Evolutionary conservation across 2,888 invertebrate species (phyloP).

Genomic region (Drosophila vallismaia): DNA sequence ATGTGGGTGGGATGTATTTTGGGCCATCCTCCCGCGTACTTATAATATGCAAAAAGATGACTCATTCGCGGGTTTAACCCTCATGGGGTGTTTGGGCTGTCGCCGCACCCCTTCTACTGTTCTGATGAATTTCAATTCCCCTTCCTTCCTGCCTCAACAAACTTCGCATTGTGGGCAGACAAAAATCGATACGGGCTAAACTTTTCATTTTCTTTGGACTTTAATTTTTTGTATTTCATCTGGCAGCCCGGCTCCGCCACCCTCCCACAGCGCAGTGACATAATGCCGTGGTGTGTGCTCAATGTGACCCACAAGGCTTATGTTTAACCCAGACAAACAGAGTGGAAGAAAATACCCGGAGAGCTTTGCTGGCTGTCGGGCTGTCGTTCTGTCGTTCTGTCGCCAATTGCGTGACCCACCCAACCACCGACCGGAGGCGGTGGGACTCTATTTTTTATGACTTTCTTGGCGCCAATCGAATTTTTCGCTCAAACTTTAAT

Average conservation of each 20-base stretch:
- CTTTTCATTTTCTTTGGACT: slow-evolving; percentile 50
- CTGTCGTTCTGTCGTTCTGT: slow-evolving; percentile 57
- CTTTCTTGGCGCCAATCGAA: slow-evolving; percentile 69
- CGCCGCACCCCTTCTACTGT: slow-evolving; percentile 1
- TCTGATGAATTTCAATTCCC: slow-evolving; percentile 23
- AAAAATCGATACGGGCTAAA: slow-evolving; percentile 68
- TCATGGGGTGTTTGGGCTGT: slow-evolving; percentile 1
- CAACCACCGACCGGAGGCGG: slow-evolving; percentile 7
- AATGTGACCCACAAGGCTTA: slow-evolving; percentile 55
- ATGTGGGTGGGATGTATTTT: slow-evolving; percentile 14
- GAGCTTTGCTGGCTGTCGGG: slow-evolving; percentile 37
- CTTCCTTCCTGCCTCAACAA: slow-evolving; percentile 70
- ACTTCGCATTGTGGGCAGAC: slow-evolving; percentile 44
- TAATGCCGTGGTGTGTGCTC: slow-evolving; percentile 55
- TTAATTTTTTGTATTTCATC: slow-evolving; percentile 53
- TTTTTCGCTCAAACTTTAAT: slow-evolving; percentile 42
- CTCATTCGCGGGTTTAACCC: slow-evolving; percentile 17
- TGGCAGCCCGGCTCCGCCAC: neutral
- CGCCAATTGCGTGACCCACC: slow-evolving; percentile 53
- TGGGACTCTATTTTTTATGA: slow-evolving; percentile 55
- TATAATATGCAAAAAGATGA: slow-evolving; percentile 28
- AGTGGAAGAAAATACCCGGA: neutral
- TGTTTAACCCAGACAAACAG: slow-evolving; percentile 29
- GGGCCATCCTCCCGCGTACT: slow-evolving; percentile 19
- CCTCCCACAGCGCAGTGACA: slow-evolving; percentile 52